Evolutionary conservation across 2,113 vertebrate species (phyloP), one percentile per base, ranked within the genome.

Genomic region (Parotia lawesii): DNA sequence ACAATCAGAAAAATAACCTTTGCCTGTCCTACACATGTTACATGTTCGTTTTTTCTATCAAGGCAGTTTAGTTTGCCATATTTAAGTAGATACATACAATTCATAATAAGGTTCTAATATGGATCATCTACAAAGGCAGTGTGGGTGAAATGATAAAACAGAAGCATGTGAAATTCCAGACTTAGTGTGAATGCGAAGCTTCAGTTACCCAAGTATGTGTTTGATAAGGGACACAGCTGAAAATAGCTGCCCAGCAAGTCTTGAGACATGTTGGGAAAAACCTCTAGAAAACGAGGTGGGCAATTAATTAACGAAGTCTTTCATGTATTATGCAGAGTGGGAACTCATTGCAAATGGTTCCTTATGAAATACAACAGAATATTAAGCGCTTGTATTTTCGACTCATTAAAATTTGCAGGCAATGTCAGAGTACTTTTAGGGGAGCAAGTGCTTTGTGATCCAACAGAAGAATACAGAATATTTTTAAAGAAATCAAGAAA

Each of bases 41-140:
- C 35, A 2, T 37, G 0, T 27, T 77, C 2, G 0, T 19, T 35
- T 60, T 19, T 50, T 56, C 28, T 72, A 18, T 31, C 5, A 85
- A 65, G 28, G 19, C 15, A 64, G 29, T 50, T 67, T 45, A n/a
- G 33, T 12, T 78, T 5, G 23, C 38, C 20, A 15, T 6, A 48
- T 10, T 4, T 25, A 50, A 57, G 11, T 25, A 82, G 5, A 40
- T 13, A 45, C 4, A 62, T 24, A 62, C 1, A 54, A 66, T 45
- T 71, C 20, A 48, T 37, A 57, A 40, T 16, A 53, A 70, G 44
- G 7, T 31, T 54, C 12, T 70, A 16, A 21, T 66, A 37, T 3
- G 8, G 23, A 47, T 80, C 35, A 64, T 54, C 20, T 67, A 45
- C 65, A 47, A 69, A 80, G 13, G 12, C 7, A 66, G 12, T 1